Evolutionary conservation across 92 coral and sea anemone species (phyloP), one percentile per base, ranked within the genome.

Genomic region (Plumapathes pennacea): DNA sequence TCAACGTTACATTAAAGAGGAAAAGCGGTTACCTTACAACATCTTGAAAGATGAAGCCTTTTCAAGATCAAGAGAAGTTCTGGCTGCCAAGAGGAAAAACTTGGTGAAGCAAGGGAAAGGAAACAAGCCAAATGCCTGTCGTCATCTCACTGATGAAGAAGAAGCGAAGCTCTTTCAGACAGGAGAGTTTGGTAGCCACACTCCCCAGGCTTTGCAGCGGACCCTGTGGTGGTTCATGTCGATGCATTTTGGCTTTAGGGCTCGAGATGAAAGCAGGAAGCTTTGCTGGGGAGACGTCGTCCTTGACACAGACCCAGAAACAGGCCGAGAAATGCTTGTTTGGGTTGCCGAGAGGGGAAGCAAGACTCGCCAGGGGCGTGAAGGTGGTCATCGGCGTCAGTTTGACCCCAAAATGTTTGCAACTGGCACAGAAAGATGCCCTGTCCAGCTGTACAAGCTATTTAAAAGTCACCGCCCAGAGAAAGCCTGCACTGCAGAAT

Each of bases 161-260:
- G 54, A 60, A 60, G 48, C 8, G 24, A 12, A 4, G 44, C 51
- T 57, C 37, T 70, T 70, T 46, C 25, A 20, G 26, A 14, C 17
- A 13, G 77, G 68, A 10, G 19, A 57, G 24, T 71, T 60, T 40
- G 70, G 78, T 20, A 23, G 24, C 6, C 34, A 51, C 55, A 37
- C 42, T 11, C 80, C 80, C 22, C 6, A 2, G 7, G 72, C 50
- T 31, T 64, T 72, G 6, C 80, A 51, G 33, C 48, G 72, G n/a
- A 46, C 80, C 25, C 27, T 52, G 22, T 72, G 80, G 80, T 64
- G 72, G 55, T 24, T 74, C 13, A 7, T 71, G 13, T 44, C 60
- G 9, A 12, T 63, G 40, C 62, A 52, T 48, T 63, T 74, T 64
- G 81, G 81, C 28, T 74, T 74, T 49, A 57, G 59, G 0, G 81